Conservation (phyloP, 2,113 vertebrate genomes). For the Ranitomeya variabilis region DNA sequence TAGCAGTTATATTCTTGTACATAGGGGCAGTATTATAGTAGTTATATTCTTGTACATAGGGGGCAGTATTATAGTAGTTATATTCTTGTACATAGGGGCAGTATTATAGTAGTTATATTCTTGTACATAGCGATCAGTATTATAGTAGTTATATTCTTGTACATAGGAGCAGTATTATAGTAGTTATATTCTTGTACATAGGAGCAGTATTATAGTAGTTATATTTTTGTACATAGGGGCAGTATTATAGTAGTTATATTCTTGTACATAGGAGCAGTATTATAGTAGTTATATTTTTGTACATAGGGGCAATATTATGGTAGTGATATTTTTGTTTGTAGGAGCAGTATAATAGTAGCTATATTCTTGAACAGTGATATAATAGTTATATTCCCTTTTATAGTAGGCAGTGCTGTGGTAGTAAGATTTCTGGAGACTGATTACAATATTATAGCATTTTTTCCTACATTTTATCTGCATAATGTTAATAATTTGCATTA, state of each 20-base stretch:
- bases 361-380: background rate
- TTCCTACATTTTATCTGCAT: background rate
- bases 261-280: too few relatives aligned
- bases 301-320: background rate
- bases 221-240: too few relatives aligned
- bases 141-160: conserved; percentile 17
- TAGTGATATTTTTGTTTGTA: background rate
- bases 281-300: too few relatives aligned
- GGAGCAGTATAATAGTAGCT: background rate
- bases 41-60: background rate
- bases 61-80: too few relatives aligned
- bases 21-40: background rate
- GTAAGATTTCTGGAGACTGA: too few relatives aligned
- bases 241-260: too few relatives aligned
- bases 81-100: too few relatives aligned
- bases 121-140: background rate
- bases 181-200: conserved; percentile 15
- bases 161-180: conserved; percentile 4
- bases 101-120: background rate
- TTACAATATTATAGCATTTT: background rate
- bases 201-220: background rate
- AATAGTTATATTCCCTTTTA: background rate
- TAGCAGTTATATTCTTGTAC: too few relatives aligned
- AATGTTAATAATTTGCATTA: background rate
- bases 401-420: background rate